Base-by-base conservation (phyloP, 2,113 vertebrate genomes). In the Zapus hudsonius region DNA sequence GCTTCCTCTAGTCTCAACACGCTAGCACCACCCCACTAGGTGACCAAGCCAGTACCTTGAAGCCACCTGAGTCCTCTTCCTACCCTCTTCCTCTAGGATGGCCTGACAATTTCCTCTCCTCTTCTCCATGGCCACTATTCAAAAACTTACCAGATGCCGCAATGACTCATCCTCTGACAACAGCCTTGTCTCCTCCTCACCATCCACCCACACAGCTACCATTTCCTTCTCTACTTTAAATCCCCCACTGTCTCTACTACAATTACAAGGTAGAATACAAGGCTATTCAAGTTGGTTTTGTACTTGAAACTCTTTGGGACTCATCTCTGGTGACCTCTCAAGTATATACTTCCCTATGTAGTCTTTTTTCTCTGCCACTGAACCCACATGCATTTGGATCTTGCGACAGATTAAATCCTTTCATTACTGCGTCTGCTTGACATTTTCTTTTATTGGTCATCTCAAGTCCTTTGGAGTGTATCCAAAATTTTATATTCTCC, bases 131-230 rank as follows among this genome's bases (percentile, higher is more conserved):
- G 63, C 57, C 22, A 29, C 17, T 38, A 57, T 44, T 64, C 13
- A 90, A 17, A 84, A 31, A 40, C 7, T 44, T 27, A 29, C 15
- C 23, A 47, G 23, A 80, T 27, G 8, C 3, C 42, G 11, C 36
- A 47, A 29, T 3, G 36, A 42, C 52, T 64, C 90, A 75, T 75
- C 36, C 69, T 6, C 25, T 64, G 22, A 75, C 29, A 33, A 16
- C 7, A 84, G 25, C 73, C 9, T 87, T 66, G 31, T 11, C 13
- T 69, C 52, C 15, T 55, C 42, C 63, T 52, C 4, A 22, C 17
- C 4, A 20, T 38, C 25, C 29, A 47, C 0, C 25, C 29, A 47
- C 0, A 19, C 17, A 1, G 5, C 15, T 57, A 20, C 16, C 17
- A 20, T 27, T 40, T 83, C 7, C 9, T 64, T 76, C 33, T 22